Conservation (phyloP, 92 coral and sea anemone genomes). For the Porites divaricata region DNA sequence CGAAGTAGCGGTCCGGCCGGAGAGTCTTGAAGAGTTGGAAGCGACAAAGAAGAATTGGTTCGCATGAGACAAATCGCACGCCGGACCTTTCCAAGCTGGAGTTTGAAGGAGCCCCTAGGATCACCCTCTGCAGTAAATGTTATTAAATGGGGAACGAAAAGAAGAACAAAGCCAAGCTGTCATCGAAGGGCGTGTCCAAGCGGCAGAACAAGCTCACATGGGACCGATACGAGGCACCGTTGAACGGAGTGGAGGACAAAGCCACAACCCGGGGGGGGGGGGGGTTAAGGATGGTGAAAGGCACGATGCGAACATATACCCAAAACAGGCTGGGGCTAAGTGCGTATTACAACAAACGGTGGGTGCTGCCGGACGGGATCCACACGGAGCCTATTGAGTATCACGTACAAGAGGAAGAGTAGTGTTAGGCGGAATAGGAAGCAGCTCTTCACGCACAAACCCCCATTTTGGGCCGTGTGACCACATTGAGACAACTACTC, state of each 20-base stretch:
- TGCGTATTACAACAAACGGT: neutral
- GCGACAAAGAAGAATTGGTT: too few species aligned
- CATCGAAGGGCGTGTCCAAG: too few species aligned
- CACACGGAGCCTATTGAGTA: neutral
- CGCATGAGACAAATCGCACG: neutral
- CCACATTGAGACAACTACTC: too few species aligned
- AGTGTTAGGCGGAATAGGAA: neutral
- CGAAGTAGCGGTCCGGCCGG: too few species aligned
- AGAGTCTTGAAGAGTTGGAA: too few species aligned
- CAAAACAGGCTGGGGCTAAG: neutral
- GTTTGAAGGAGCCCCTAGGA: slow-evolving; percentile 31
- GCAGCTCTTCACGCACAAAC: neutral
- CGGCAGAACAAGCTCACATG: too few species aligned
- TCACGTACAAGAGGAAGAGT: neutral
- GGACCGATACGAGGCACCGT: too few species aligned
- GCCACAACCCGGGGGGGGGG: too few species aligned
- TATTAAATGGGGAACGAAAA: too few species aligned
- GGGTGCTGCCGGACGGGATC: neutral
- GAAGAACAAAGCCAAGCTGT: too few species aligned
- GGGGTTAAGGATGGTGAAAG: neutral
- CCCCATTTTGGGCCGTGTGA: too few species aligned
- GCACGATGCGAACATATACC: neutral
- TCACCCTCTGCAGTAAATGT: neutral
- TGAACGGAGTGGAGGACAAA: too few species aligned
- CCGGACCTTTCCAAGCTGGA: slow-evolving; percentile 23